Conservation (phyloP, 2,113 vertebrate genomes). For the Periophthalmodon schlosseri region DNA sequence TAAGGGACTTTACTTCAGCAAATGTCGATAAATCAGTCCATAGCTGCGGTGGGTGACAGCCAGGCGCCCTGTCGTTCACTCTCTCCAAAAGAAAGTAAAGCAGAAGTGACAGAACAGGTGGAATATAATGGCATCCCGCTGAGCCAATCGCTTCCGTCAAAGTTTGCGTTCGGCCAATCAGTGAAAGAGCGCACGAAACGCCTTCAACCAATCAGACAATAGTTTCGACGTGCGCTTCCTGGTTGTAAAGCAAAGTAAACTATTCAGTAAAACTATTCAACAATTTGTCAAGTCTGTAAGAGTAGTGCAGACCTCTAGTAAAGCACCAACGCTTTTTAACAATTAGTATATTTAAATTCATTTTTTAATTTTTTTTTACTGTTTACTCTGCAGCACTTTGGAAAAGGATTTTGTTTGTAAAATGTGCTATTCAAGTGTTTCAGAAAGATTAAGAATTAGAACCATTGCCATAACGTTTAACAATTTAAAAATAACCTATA, state of each 20-base stretch:
- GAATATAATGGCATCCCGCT: conserved; percentile 14
- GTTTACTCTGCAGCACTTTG: no score
- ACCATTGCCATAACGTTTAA: no score
- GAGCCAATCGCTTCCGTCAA: conserved; percentile 18
- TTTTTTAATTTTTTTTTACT: no score
- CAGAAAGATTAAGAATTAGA: no score
- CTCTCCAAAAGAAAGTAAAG: conserved; percentile 7
- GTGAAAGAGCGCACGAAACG: background rate
- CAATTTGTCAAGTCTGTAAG: background rate
- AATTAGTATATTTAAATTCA: no score
- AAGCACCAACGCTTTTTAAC: no score
- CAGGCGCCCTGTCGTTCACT: background rate
- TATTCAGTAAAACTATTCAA: no score
- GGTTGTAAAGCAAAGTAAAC: background rate
- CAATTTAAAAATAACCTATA: no score
- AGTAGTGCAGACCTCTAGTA: background rate
- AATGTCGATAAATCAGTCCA: conserved; percentile 44
- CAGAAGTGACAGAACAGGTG: conserved; percentile 4
- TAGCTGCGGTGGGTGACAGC: background rate
- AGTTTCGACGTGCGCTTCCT: background rate
- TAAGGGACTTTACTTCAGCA: background rate
- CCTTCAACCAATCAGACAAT: conserved; percentile 20
- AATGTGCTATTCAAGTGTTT: no score
- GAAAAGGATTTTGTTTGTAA: no score
- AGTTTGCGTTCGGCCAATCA: conserved; percentile 46